These are phyloP conservation scores for Drosophila bocki DNA, from an alignment of 1,140 invertebrate genomes.

Conservation along the genomic window DNA sequence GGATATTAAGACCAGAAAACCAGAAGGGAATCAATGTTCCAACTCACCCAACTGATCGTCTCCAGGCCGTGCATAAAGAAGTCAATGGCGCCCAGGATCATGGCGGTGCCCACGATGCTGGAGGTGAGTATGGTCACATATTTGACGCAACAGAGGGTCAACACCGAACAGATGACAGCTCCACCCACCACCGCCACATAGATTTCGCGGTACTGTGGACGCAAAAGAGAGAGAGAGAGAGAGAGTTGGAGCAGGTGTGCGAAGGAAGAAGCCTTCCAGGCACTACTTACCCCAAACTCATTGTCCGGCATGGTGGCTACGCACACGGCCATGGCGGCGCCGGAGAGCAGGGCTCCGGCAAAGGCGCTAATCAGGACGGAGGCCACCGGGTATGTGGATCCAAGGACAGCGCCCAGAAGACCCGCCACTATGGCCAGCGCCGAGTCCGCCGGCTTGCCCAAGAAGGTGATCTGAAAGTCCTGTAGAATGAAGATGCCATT, in stretches of 20 bases:
- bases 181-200: slow-evolving; percentile 82
- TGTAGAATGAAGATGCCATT: slow-evolving; percentile 84
- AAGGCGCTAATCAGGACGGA: slow-evolving; percentile 81
- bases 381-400: slow-evolving; percentile 82
- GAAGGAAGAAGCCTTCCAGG: too few relatives aligned
- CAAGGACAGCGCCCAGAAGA: slow-evolving; percentile 76
- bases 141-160: slow-evolving; percentile 82
- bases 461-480: slow-evolving; percentile 75
- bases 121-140: slow-evolving; percentile 83
- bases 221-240: background rate
- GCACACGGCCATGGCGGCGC: slow-evolving; percentile 81
- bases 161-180: slow-evolving; percentile 81
- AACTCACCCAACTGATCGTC: slow-evolving; percentile 78
- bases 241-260: background rate
- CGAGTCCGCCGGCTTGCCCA: slow-evolving; percentile 82
- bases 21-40: background rate
- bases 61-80: slow-evolving; percentile 83
- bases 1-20: background rate
- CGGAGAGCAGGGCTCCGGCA: slow-evolving; percentile 78
- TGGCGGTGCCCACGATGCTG: slow-evolving; percentile 83
- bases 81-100: slow-evolving; percentile 82
- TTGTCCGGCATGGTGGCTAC: slow-evolving; percentile 84
- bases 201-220: slow-evolving; percentile 73
- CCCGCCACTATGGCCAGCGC: slow-evolving; percentile 82
- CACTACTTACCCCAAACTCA: slow-evolving; percentile 80